phyloP scores from a whole-genome alignment of 35 echinoderm and acorn worm species.

The Acanthaster planci region DNA sequence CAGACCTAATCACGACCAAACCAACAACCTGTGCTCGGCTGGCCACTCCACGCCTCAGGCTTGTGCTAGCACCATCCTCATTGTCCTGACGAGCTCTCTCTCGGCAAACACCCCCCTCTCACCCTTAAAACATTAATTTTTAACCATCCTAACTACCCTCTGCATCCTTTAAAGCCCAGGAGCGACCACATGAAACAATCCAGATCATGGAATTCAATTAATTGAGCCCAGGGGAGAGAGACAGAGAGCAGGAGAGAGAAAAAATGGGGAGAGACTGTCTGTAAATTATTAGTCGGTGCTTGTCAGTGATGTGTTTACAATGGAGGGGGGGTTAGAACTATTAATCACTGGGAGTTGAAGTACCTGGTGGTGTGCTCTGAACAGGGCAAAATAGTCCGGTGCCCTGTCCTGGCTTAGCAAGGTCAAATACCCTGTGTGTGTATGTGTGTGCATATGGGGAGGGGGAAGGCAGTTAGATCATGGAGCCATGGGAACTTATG shows the following conservation, averaged over 20 bases:
- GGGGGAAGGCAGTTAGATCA: too few relatives aligned
- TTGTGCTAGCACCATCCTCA: not conserved
- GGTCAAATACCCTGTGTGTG: too few relatives aligned
- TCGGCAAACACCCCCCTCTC: not conserved
- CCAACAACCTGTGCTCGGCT: conserved; percentile 15
- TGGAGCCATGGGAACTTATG: too few relatives aligned
- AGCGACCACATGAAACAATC: conserved; percentile 28
- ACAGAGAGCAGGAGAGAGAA: not conserved
- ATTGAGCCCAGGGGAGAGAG: not conserved
- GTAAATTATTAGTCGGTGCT: conserved; percentile 31
- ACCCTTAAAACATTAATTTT: conserved; percentile 27
- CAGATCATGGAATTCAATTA: conserved; percentile 29
- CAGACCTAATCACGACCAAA: not conserved
- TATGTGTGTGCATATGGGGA: too few relatives aligned
- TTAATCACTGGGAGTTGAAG: conserved; percentile 20
- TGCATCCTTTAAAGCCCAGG: conserved; percentile 20
- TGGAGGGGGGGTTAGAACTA: not conserved
- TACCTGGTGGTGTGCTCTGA: not conserved
- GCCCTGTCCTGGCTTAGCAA: too few relatives aligned
- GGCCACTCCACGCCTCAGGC: not conserved
- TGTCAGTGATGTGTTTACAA: conserved; percentile 33
- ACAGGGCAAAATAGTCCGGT: not conserved
- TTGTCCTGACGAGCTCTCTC: too few relatives aligned
- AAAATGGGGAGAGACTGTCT: not conserved
- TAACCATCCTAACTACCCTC: conserved; percentile 21